Percentiles rank a stretch among this genome's conserved stretches.
phyloP scores from a whole-genome alignment of 37 sponge, comb jelly and placozoan genomes.

The Mnemiopsis leidyi region DNA sequence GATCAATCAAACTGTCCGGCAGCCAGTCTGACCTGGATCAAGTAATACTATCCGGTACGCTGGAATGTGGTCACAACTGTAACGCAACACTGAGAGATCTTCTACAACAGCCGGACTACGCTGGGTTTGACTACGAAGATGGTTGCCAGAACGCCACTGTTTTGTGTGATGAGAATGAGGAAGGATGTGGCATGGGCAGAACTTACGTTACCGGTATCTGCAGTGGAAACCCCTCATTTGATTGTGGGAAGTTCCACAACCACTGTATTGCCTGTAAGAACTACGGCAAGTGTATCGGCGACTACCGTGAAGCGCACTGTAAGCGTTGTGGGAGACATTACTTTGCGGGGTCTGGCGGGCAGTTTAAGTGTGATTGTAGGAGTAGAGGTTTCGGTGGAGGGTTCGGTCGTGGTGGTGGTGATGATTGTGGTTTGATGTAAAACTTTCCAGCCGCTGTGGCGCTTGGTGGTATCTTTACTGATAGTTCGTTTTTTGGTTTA shows the following conservation, averaged over 20 bases:
- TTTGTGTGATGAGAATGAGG: slow-evolving; percentile 12
- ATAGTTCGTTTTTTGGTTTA: too few relatives aligned
- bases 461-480: too few relatives aligned
- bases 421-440: not conserved
- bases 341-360: not conserved
- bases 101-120: slow-evolving; percentile 70
- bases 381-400: not conserved
- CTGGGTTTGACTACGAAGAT: slow-evolving; percentile 67
- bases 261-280: slow-evolving; percentile 63
- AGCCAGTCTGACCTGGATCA: not conserved
- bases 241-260: slow-evolving; percentile 71
- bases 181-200: not conserved
- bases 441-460: too few relatives aligned
- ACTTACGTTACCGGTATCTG: slow-evolving; percentile 66
- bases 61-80: slow-evolving; percentile 40
- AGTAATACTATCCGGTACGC: not conserved
- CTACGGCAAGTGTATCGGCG: slow-evolving; percentile 69
- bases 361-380: not conserved
- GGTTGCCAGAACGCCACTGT: slow-evolving; percentile 37
- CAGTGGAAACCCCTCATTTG: slow-evolving; percentile 32
- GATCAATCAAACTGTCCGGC: not conserved
- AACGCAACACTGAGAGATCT: slow-evolving; percentile 62
- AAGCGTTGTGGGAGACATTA: slow-evolving; percentile 63
- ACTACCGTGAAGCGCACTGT: slow-evolving; percentile 68
- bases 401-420: not conserved